These are phyloP conservation scores for Meriones unguiculatus DNA, from an alignment of 2,113 vertebrate species.

Conservation along the genomic window DNA sequence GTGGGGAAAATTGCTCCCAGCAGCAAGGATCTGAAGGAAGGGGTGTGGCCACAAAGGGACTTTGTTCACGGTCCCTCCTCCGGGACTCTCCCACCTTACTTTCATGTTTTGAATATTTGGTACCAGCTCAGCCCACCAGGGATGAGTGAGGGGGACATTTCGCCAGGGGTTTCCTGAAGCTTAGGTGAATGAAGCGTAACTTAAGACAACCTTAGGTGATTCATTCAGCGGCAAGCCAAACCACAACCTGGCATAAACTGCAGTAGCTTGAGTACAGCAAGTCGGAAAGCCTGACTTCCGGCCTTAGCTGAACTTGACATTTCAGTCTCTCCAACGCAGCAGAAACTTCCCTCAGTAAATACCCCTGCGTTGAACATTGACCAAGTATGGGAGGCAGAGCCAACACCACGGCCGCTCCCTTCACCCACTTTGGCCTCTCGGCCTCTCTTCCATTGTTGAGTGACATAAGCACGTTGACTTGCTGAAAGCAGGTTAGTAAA, in stretches of 20 bases:
- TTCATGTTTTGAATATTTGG: neutral
- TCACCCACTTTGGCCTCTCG: neutral
- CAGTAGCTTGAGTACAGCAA: neutral
- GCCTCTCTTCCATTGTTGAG: neutral
- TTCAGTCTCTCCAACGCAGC: conserved; percentile 25
- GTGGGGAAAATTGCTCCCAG: neutral
- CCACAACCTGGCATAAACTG: neutral
- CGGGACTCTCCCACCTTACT: fast-evolving
- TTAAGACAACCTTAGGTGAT: conserved; percentile 6
- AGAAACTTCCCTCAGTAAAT: neutral
- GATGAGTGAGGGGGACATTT: neutral
- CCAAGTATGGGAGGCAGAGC: neutral
- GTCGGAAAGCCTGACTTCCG: conserved; percentile 38
- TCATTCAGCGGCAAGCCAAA: neutral
- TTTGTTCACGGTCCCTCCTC: neutral
- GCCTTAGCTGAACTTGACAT: conserved; percentile 35
- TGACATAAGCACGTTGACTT: neutral
- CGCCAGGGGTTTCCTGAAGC: neutral
- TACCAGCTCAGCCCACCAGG: neutral
- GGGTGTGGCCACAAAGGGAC: neutral
- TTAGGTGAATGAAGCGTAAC: conserved; percentile 12
- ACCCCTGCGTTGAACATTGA: neutral
- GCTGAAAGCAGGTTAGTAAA: neutral
- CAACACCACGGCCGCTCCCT: neutral
- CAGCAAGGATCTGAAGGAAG: neutral